Percentiles rank a stretch among this genome's conserved stretches.
Evolutionary conservation across 2,888 invertebrate genomes (phyloP).

Genomic region (Cryptocephalus primarius): DNA sequence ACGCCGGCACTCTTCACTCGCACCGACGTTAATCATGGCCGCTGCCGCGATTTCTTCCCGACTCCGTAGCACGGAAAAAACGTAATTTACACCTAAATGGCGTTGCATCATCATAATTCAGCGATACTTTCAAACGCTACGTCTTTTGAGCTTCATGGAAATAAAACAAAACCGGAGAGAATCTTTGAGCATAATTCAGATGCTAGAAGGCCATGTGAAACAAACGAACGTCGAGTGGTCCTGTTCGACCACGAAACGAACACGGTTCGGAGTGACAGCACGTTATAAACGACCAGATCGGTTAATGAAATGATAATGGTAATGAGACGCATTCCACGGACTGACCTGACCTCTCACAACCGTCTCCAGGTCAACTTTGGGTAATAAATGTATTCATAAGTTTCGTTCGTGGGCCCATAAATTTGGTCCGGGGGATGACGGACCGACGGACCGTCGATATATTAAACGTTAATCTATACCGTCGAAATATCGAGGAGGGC

Average conservation of each 20-base stretch:
- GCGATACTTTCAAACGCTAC: background rate
- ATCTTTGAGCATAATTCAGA: background rate
- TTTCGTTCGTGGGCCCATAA: background rate
- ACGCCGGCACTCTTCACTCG: too few relatives aligned
- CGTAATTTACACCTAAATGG: too few relatives aligned
- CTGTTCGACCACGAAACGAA: background rate
- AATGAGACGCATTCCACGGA: conserved; percentile 25
- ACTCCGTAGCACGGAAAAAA: too few relatives aligned
- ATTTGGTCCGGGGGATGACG: too few relatives aligned
- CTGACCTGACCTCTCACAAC: conserved; percentile 23
- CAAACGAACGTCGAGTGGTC: background rate
- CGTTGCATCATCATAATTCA: background rate
- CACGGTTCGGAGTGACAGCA: conserved; percentile 9
- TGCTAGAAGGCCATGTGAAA: background rate
- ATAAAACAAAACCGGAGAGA: background rate
- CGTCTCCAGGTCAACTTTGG: conserved; percentile 2
- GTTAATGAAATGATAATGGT: conserved; percentile 29
- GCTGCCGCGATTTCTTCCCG: too few relatives aligned
- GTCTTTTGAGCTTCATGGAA: background rate
- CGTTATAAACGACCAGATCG: conserved; percentile 25
- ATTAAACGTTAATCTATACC: too few relatives aligned
- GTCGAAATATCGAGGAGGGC: too few relatives aligned
- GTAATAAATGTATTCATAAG: background rate
- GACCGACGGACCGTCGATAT: too few relatives aligned
- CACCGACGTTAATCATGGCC: too few relatives aligned